Evolutionary conservation across 2,113 vertebrate genomes (phyloP), one percentile per base, ranked within the genome.

Genomic region (Ariopsis seemanni): DNA sequence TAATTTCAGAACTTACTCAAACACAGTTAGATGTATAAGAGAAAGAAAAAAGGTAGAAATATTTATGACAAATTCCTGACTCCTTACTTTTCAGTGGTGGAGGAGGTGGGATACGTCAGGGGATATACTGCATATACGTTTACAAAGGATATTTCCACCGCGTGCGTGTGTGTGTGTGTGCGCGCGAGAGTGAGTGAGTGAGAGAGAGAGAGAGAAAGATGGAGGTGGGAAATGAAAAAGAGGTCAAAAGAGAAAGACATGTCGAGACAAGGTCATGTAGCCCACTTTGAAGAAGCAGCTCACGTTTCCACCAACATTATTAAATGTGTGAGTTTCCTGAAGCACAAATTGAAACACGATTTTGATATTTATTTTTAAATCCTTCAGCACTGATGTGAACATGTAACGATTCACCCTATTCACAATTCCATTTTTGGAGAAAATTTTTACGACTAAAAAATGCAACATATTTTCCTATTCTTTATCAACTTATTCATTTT

Each of bases 61-160:
- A 52, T 12, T 5, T 52, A 22, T 11, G 74, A 25, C 3, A 48
- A 42, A 42, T 74, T 48, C 34, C 69, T 34, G 2, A 20, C 18
- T 48, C 18, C 8, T 42, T 11, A 74, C 27, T 17, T 27, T 67
- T n/a, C 22, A n/a, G 22, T 7, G n/a, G 15, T 18, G 53, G 57
- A 14, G 27, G 18, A 65, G 80, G 8, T 48, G 57, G 34, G 34
- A 34, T 3, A 82, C 60, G 25, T 6, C 7, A 74, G 82, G 80
- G 87, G 83, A 87, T 85, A 83, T 86, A 83, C 88, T 91, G 91
- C 90, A 91, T 92, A 88, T 91, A 72, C 85, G 80, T 58, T 86
- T 63, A 34, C 90, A 90, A 92, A 91, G 83, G 88, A 87, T 78
- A 89, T 87, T 71, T 82, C 84, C 84, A 89, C n/a, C n/a, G n/a